These are phyloP conservation scores for Poeciliopsis prolifica DNA, from an alignment of 2,113 vertebrate genomes.

Conservation along the genomic window DNA sequence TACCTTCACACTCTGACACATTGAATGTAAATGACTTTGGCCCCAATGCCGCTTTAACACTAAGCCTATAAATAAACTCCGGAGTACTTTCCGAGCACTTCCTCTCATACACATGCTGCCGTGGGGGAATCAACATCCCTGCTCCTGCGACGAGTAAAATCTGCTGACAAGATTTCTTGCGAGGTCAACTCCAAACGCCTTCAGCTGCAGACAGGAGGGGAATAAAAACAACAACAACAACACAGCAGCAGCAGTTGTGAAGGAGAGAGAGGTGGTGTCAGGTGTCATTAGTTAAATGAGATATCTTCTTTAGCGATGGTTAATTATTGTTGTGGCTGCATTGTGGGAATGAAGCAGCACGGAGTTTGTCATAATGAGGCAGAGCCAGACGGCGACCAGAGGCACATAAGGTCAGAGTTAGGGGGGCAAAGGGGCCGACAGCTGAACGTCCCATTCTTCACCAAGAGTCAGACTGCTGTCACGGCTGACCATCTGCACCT, in stretches of 20 bases:
- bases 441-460: slow-evolving; percentile 73
- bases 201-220: slow-evolving; percentile 12
- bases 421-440: slow-evolving; percentile 51
- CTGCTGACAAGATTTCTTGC: slow-evolving; percentile 51
- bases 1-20: slow-evolving; percentile 64
- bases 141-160: slow-evolving; percentile 51
- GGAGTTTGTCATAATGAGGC: slow-evolving; percentile 55
- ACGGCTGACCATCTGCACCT: slow-evolving; percentile 70
- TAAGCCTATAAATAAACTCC: slow-evolving; percentile 68
- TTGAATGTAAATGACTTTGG: slow-evolving; percentile 66
- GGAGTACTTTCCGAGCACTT: slow-evolving; percentile 45
- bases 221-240: not conserved
- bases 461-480: slow-evolving; percentile 60
- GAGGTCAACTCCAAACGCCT: slow-evolving; percentile 58
- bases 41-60: slow-evolving; percentile 41
- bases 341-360: slow-evolving; percentile 31
- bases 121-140: slow-evolving; percentile 39
- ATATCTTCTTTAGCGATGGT: not conserved
- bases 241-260: slow-evolving; percentile 28
- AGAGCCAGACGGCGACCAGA: slow-evolving; percentile 61
- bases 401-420: slow-evolving; percentile 68
- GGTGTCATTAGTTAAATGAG: not conserved
- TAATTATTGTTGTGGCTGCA: slow-evolving; percentile 16
- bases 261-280: slow-evolving; percentile 7
- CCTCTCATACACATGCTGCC: slow-evolving; percentile 21